These are phyloP conservation scores for Drosophila funebris DNA, from an alignment of 1,140 invertebrate species.

Conservation along the genomic window DNA sequence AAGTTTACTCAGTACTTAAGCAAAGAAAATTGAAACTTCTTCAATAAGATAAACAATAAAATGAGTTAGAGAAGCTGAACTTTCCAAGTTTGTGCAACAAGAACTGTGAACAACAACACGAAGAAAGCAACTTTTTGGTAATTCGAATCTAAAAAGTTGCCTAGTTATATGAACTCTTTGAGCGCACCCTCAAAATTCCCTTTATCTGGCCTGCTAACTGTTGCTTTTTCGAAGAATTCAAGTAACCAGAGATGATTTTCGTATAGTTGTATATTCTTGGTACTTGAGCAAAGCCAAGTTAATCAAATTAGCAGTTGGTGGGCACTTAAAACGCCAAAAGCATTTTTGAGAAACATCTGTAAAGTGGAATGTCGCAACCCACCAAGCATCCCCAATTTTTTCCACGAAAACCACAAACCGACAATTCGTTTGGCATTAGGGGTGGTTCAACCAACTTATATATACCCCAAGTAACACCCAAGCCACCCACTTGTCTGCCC, in stretches of 20 bases:
- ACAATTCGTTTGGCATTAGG: constrained; percentile 53
- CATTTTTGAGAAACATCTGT: constrained; percentile 25
- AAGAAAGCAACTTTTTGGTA: neutral
- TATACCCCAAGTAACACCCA: neutral
- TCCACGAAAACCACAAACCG: constrained; percentile 22
- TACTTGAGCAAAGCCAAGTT: constrained; percentile 43
- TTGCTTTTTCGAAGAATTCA: constrained; percentile 9
- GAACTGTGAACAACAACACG: neutral
- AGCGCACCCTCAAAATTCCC: neutral
- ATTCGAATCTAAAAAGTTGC: neutral
- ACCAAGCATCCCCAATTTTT: neutral
- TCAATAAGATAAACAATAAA: neutral
- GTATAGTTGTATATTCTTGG: constrained; percentile 19
- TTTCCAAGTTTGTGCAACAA: neutral
- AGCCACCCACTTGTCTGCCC: constrained; percentile 14
- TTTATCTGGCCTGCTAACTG: constrained; percentile 12
- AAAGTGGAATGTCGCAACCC: constrained; percentile 17
- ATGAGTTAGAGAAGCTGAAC: neutral
- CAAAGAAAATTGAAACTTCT: neutral
- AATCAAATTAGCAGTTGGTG: constrained; percentile 57
- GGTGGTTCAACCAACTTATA: constrained; percentile 19
- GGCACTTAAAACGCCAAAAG: constrained; percentile 43
- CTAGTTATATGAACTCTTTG: neutral
- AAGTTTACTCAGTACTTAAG: neutral
- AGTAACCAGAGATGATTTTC: constrained; percentile 8